Evolutionary conservation across 2,797 vertebrate species (phyloP), one percentile per base, ranked within the genome.

Genomic region (Buphagus erythrorhynchus): DNA sequence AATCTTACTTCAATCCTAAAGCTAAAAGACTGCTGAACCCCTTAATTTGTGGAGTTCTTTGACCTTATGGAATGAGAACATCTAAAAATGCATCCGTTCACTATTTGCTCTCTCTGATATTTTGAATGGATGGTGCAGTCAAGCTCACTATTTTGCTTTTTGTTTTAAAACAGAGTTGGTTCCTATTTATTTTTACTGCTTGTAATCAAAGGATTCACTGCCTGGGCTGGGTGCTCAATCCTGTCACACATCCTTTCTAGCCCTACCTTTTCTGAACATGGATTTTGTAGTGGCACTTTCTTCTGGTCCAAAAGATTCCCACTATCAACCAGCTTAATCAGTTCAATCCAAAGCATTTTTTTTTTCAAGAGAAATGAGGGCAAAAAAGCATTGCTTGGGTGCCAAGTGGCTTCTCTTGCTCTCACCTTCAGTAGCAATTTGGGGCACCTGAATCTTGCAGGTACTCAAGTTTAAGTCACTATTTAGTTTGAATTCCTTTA

Each of bases 241-340:
- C 28, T 7, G 2, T 59, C 31, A 20, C 4, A 11, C 0, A 0
- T 2, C 19, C 4, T 45, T 78, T 49, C 15, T 17, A 67, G 19
- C 9, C 20, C 26, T 14, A 13, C 8, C 4, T 31, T 66, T 55
- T 24, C 38, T 62, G 18, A 43, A 15, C 3, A 0, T 2, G 4
- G 12, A 29, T 72, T 35, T 72, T 62, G 10, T 25, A 6, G 28
- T 65, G 62, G 3, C 2, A 1, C 4, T 45, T 66, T 45, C 11
- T 54, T 43, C 5, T 66, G 54, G 63, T 77, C 52, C 11, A 25
- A 6, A 67, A 80, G 14, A n/a, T 61, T 38, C 21, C 13, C 18
- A 5, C 38, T 45, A 42, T 8, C 18, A 3, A 5, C 5, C 11
- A 54, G 5, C 15, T 31, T 45, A 15, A 21, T 8, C 5, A 1